Evolutionary conservation across 2,797 vertebrate genomes (phyloP), one percentile per base, ranked within the genome.

Genomic region (Rhinoraja longicauda): DNA sequence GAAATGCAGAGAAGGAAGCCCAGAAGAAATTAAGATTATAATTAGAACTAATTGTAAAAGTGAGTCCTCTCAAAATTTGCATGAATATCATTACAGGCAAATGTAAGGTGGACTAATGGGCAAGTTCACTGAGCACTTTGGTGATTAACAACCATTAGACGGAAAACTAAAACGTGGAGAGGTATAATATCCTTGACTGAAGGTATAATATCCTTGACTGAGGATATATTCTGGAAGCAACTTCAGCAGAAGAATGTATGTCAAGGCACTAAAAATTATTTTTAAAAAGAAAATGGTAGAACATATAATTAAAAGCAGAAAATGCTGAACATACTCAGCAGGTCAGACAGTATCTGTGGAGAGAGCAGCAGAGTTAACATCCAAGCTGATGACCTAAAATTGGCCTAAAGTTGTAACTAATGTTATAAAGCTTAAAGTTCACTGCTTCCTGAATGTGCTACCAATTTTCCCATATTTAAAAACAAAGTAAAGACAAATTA

Each of bases 41-140:
- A 88, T 88, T 67, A 88, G 84, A 88, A 88, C 62, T 88, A 67
- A 88, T 88, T 88, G 84, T 88, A 88, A 88, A 67, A 67, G n/a
- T 88, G n/a, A 67, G 84, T 67, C 17, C 29, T 67, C 59, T 67
- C 59, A 4, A 88, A 88, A 88, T 39, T 88, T 88, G 32, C n/a
- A 88, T 88, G 84, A 88, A 67, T 88, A 88, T 88, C 84, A 88
- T 88, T 88, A 67, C 59, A 88, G 13, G n/a, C n/a, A 67, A 88
- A 88, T 88, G 84, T 88, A 67, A 88, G 67, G 62, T 67, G 9
- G 62, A 88, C n/a, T 9, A 67, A 88, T 19, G 64, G 62, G 64
- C 88, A 67, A 32, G 59, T 36, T 64, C 62, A 88, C 0, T 86
- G 84, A 88, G 84, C 19, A 67, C 57, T 64, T 67, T 36, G 53